Conservation (phyloP, 1,140 invertebrate genomes). For the Parapsyche elsis region DNA sequence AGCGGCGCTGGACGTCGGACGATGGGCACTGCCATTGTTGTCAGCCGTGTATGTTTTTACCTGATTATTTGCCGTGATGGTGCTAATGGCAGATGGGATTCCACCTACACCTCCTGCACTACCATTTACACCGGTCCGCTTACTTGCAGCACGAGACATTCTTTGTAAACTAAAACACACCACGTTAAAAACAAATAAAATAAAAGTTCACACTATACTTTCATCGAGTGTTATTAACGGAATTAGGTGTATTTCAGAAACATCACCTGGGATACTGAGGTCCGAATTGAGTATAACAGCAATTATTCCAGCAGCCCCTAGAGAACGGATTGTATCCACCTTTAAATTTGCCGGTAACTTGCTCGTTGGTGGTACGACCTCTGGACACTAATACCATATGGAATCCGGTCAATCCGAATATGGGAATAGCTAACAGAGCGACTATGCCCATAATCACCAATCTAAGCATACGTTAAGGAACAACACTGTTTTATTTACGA, state of each 20-base stretch:
- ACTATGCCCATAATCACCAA: constrained; percentile 94
- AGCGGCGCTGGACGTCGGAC: constrained; percentile 69
- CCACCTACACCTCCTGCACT: constrained; percentile 51
- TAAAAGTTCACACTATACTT: background rate
- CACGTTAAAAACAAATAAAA: background rate
- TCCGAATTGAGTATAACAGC: constrained; percentile 94
- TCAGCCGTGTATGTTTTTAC: constrained; percentile 98
- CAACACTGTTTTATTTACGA: background rate
- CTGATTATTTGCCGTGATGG: constrained; percentile 73
- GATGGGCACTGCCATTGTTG: constrained; percentile 84
- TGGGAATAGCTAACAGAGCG: constrained; percentile 92
- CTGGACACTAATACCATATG: constrained; percentile 96
- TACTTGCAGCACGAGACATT: constrained; percentile 60
- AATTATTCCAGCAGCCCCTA: constrained; percentile 92
- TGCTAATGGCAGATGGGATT: constrained; percentile 62
- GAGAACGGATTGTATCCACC: constrained; percentile 98
- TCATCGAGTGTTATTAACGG: background rate
- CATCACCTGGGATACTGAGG: constrained; percentile 98
- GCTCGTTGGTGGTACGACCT: constrained; percentile 99
- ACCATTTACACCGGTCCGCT: constrained; percentile 55
- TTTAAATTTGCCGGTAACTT: constrained; percentile 98
- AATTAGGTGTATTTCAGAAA: background rate
- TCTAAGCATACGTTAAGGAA: constrained; percentile 66
- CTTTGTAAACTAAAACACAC: constrained; percentile 47
- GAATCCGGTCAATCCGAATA: constrained; percentile 97